A percentile compares a stretch with the other conserved stretches of the same genome.
phyloP scores from a whole-genome alignment of 2,797 vertebrate genomes.

The Psittacula derbiana region DNA sequence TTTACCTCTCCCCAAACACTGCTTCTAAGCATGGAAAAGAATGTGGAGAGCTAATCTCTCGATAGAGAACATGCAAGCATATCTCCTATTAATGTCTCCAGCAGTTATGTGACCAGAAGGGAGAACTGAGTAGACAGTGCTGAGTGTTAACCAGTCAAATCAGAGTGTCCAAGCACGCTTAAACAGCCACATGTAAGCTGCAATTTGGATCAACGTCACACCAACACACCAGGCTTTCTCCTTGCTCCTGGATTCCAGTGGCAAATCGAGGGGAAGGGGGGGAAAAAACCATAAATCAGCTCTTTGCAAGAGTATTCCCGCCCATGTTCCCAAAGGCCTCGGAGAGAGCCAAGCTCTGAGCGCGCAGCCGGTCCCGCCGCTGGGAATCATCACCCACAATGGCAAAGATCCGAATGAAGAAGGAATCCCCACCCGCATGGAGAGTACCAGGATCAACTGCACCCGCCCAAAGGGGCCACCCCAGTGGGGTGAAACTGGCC shows the following conservation, averaged over 20 bases:
- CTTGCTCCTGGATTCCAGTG: neutral
- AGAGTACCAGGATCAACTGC: fast-evolving
- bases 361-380: fast-evolving
- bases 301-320: neutral
- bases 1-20: neutral
- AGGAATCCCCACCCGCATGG: fast-evolving
- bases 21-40: neutral
- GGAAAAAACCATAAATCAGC: neutral
- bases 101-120: neutral
- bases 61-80: fast-evolving
- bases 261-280: neutral
- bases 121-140: slow-evolving; percentile 20
- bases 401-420: neutral
- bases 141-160: slow-evolving; percentile 40
- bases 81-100: neutral
- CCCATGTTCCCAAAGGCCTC: neutral
- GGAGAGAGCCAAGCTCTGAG: fast-evolving
- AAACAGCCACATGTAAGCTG: neutral
- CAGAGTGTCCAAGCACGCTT: slow-evolving; percentile 14
- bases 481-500: neutral
- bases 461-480: neutral
- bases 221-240: neutral
- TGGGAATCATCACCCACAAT: fast-evolving
- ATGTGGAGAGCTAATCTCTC: neutral
- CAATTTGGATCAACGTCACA: slow-evolving; percentile 50